Evolutionary conservation across 2,888 invertebrate species (phyloP), one percentile per base, ranked within the genome.

Genomic region (Leptinotarsa juncta): DNA sequence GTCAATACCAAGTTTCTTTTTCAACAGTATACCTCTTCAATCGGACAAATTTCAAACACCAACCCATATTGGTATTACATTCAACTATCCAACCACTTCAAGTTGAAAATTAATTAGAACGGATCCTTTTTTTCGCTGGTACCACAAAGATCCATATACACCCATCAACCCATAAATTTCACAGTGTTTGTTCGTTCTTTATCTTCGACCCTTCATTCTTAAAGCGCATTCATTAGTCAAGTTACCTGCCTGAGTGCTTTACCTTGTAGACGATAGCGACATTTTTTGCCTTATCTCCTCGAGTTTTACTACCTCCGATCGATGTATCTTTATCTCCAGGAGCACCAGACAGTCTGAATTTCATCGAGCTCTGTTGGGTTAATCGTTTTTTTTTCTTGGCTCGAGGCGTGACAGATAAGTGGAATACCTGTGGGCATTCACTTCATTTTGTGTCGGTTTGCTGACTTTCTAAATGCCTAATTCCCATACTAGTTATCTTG

Each of bases 191-290:
- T 68, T 67, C 57, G 65, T 72, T 68, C 79, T 78, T 79, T 81
- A 81, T 81, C 81, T 80, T 66, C 78, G 78, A 78, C 74, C 78
- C 70, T 77, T 78, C 80, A 77, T 79, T 79, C 79, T 77, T 73
- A 80, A 81, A 81, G 79, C 69, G 77, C 78, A 70, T 78, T 79
- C 79, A 80, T 81, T 81, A 80, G 32, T 62, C 42, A 15, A 62
- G 62, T 62, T 62, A 62, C 62, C 62, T 62, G 62, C 62, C 42
- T 62, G 82, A 84, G 84, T 84, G 84, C 84, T 84, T 84, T 84
- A 82, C 83, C 84, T 83, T 84, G 84, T 84, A 78, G 80, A 72
- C 80, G 83, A 84, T 84, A 84, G 82, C 81, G 78, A 77, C 77
- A 77, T 80, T 82, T 81, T 81, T 81, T 77, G 80, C 81, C 72